Evolutionary conservation across 2,113 vertebrate species (phyloP).

Genomic region (Cacatua alba): DNA sequence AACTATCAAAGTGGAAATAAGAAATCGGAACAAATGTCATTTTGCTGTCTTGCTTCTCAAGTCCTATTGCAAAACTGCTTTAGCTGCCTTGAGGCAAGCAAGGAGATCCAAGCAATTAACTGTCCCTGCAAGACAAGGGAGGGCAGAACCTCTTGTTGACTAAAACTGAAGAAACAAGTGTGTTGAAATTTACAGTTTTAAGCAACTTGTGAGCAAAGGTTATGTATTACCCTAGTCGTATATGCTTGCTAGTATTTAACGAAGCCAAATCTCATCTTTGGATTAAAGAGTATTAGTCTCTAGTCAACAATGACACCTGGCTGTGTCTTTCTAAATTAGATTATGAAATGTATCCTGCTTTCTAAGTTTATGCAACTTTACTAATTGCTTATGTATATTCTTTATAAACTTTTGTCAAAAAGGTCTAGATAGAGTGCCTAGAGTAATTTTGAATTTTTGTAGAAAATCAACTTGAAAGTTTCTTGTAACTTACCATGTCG

Average conservation of each 20-base stretch:
- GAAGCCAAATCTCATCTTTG: neutral
- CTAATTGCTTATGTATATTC: neutral
- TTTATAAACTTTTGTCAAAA: neutral
- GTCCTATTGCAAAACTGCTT: neutral
- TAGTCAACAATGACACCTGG: neutral
- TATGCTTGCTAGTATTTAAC: neutral
- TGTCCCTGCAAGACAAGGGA: neutral
- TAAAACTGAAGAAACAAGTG: neutral
- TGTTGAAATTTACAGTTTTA: neutral
- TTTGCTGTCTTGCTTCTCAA: neutral
- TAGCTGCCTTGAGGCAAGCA: neutral
- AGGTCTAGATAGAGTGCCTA: neutral
- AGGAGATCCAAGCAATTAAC: neutral
- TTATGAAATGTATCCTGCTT: neutral
- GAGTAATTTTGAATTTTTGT: neutral
- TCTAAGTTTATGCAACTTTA: neutral
- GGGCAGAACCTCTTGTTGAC: neutral
- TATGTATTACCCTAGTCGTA: neutral
- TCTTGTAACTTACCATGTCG: fast-evolving
- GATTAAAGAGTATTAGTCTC: neutral
- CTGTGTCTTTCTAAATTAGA: neutral
- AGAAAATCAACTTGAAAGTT: neutral
- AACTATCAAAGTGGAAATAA: constrained; percentile 14
- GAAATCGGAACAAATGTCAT: neutral
- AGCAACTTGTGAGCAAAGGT: neutral